Conservation (phyloP, 2,797 vertebrate genomes). For the Kryptolebias ocellatus region DNA sequence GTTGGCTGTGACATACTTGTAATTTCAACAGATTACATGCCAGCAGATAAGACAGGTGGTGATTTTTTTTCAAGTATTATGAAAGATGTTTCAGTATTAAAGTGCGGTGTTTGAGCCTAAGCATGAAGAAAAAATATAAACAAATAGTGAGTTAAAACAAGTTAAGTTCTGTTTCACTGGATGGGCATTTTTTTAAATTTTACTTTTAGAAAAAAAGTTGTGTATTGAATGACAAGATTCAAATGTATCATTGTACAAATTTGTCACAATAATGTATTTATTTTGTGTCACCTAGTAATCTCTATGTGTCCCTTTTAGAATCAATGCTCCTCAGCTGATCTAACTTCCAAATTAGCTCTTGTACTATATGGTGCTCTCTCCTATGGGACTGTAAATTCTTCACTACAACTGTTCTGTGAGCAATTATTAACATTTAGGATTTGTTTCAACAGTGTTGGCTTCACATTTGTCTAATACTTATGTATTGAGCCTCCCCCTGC, state of each 20-base stretch:
- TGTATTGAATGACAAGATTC: neutral
- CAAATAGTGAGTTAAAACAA: too few species aligned
- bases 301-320: neutral
- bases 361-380: neutral
- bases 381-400: conserved; percentile 1
- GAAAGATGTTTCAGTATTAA: too few species aligned
- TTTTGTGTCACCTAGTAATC: too few species aligned
- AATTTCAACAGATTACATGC: neutral
- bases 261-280: too few species aligned
- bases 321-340: conserved; percentile 10
- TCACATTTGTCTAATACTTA: conserved; percentile 5
- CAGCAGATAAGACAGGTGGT: neutral
- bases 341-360: conserved; percentile 15
- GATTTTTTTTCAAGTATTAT: neutral
- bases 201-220: neutral
- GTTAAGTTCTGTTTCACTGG: too few species aligned
- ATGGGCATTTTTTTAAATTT: too few species aligned
- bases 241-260: neutral
- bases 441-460: conserved; percentile 1
- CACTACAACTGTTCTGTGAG: neutral
- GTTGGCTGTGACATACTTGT: neutral
- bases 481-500: neutral
- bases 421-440: neutral
- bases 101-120: too few species aligned
- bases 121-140: too few species aligned